Conservation (phyloP, 2,797 vertebrate genomes). For the Sebastiscus albofasciatus region DNA sequence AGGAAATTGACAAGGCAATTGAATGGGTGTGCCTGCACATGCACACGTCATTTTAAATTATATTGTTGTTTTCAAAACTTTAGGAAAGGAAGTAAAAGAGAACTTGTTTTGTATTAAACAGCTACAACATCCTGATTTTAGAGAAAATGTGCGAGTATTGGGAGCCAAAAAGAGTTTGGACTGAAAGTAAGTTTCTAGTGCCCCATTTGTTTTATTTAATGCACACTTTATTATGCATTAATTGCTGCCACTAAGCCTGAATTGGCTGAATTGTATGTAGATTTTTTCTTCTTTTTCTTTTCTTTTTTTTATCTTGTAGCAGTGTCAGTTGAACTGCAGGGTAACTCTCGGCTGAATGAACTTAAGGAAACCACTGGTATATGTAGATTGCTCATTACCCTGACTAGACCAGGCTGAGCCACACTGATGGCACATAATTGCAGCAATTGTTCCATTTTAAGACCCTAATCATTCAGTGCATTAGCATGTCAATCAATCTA, state of each 20-base stretch:
- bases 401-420: conserved; percentile 23
- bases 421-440: conserved; percentile 37
- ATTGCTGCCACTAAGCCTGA: not conserved
- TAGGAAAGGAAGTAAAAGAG: not conserved
- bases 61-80: not conserved
- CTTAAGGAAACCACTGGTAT: conserved; percentile 3
- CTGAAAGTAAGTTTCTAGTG: not conserved
- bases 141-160: not conserved
- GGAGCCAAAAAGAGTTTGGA: not conserved
- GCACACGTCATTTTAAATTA: not conserved
- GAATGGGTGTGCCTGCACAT: not conserved
- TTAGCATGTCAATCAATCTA: conserved; percentile 46
- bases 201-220: not conserved
- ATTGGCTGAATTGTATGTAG: not conserved
- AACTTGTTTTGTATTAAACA: not conserved
- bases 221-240: not conserved
- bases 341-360: conserved; percentile 8
- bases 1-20: not conserved
- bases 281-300: not conserved
- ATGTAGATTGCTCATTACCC: conserved; percentile 28
- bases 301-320: not conserved
- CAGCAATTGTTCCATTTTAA: conserved; percentile 50
- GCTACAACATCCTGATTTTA: not conserved
- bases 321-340: conserved; percentile 7
- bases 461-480: conserved; percentile 26